Evolutionary conservation across 2,113 vertebrate genomes (phyloP), one percentile per base, ranked within the genome.

Genomic region (Opisthocomus hoazin): DNA sequence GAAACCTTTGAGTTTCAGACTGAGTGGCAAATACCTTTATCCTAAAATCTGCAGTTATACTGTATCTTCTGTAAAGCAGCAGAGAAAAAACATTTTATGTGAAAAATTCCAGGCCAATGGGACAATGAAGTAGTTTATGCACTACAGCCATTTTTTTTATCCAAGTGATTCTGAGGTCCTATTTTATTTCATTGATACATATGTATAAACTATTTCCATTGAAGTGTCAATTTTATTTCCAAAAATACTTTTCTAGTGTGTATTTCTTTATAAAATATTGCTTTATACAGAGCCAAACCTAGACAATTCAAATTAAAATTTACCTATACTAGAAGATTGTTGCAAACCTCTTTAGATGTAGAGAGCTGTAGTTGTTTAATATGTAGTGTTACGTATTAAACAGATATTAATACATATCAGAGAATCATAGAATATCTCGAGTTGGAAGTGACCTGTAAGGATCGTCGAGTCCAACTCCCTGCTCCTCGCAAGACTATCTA

Each of bases 371-470:
- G 22, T 53, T 51, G 21, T 60, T 80, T 51, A 46, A 39, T 75
- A 30, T 34, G 11, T 56, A 63, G 11, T 30, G 53, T 53, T 83
- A n/a, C 14, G 17, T 84, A 57, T 51, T 51, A 39, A 64, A 23
- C 51, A 36, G 29, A 15, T 81, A 64, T 34, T 53, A 51, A 76
- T 63, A 27, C 4, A 3, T 60, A 12, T 27, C 12, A 29, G 16
- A 36, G 34, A 79, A n/a, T 27, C 34, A 69, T 0, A 36, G 23
- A 45, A 4, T 51, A 50, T 71, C 37, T 63, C 0, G 0, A 60
- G 30, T 39, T 85, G 29, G 26, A 81, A 77, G 29, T 5, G 10
- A 61, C 9, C n/a, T 2, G 0, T 43, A 50, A 65, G 14, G 34
- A 78, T 51, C 15, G 20, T 61, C 0, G 3, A 68, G 26, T 65